Conservation (phyloP, 1,140 invertebrate genomes). For the Lordiphosa collinella region DNA sequence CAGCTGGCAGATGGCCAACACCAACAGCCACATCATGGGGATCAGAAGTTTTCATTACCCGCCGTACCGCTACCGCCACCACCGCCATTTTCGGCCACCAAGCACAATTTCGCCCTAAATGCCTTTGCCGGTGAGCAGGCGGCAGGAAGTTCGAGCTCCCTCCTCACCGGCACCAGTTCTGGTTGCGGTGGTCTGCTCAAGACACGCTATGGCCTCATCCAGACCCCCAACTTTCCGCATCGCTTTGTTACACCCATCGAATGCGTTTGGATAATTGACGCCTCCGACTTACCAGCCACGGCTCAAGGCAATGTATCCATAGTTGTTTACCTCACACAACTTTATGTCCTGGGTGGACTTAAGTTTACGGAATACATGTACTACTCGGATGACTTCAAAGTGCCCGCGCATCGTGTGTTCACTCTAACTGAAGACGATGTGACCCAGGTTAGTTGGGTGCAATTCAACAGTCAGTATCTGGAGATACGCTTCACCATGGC, state of each 20-base stretch:
- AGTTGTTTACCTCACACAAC: slow-evolving; percentile 92
- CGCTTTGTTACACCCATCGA: slow-evolving; percentile 89
- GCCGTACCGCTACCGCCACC: slow-evolving; percentile 68
- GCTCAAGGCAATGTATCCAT: slow-evolving; percentile 83
- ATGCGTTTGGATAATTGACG: slow-evolving; percentile 93
- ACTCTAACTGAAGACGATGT: slow-evolving; percentile 85
- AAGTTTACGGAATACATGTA: slow-evolving; percentile 91
- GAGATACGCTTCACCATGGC: slow-evolving; percentile 88
- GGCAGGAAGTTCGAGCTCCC: neutral
- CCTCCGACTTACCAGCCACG: slow-evolving; percentile 81
- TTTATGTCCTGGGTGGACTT: slow-evolving; percentile 90
- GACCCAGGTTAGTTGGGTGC: slow-evolving; percentile 84
- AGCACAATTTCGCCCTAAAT: slow-evolving; percentile 62
- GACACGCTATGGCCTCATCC: slow-evolving; percentile 84
- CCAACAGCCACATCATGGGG: slow-evolving; percentile 18
- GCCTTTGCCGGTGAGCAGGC: slow-evolving; percentile 49
- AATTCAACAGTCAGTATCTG: slow-evolving; percentile 87
- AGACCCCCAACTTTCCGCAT: slow-evolving; percentile 90
- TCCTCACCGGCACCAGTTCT: slow-evolving; percentile 9
- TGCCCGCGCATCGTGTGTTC: slow-evolving; percentile 81
- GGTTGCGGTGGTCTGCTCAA: slow-evolving; percentile 84
- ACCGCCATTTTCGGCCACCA: slow-evolving; percentile 52
- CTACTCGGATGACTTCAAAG: slow-evolving; percentile 86
- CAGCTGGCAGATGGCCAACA: slow-evolving; percentile 10
- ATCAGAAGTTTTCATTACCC: slow-evolving; percentile 65